A percentile compares a stretch with the other conserved stretches of the same genome.
phyloP scores from a whole-genome alignment of 1,140 invertebrate genomes.

The Camponotus vicinus region DNA sequence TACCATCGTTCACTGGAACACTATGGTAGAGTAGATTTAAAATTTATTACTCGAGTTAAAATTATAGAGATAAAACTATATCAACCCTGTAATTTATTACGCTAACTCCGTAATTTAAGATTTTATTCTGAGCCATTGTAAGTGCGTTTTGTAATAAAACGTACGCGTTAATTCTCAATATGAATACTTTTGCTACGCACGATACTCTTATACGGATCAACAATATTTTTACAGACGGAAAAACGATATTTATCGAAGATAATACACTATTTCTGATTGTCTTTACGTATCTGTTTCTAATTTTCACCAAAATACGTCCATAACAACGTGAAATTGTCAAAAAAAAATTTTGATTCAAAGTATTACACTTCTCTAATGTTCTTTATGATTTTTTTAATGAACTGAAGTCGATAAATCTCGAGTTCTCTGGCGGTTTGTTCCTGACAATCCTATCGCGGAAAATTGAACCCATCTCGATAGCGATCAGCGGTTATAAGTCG shows the following conservation, averaged over 20 bases:
- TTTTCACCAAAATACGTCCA: not conserved
- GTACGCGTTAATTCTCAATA: not conserved
- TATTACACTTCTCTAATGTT: not conserved
- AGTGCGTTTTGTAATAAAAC: constrained; percentile 9
- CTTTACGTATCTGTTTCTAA: constrained; percentile 33
- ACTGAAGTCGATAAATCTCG: not conserved
- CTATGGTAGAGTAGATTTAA: constrained; percentile 30
- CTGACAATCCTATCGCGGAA: not conserved
- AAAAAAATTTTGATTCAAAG: constrained; percentile 5
- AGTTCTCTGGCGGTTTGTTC: not conserved
- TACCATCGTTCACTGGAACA: not conserved
- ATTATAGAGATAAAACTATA: constrained; percentile 12
- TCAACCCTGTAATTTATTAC: constrained; percentile 31
- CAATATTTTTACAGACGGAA: not conserved
- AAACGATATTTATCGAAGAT: constrained; percentile 14
- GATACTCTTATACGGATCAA: not conserved
- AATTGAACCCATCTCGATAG: not conserved
- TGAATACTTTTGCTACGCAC: not conserved
- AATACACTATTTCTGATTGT: constrained; percentile 55
- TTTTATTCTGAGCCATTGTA: constrained; percentile 19
- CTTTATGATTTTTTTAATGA: not conserved
- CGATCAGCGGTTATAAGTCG: not conserved
- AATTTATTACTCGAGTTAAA: constrained; percentile 4
- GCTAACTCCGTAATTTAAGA: constrained; percentile 8
- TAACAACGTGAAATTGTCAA: not conserved